Conservation (phyloP, 2,797 vertebrate species). For the Lepilemur septentrionalis region DNA sequence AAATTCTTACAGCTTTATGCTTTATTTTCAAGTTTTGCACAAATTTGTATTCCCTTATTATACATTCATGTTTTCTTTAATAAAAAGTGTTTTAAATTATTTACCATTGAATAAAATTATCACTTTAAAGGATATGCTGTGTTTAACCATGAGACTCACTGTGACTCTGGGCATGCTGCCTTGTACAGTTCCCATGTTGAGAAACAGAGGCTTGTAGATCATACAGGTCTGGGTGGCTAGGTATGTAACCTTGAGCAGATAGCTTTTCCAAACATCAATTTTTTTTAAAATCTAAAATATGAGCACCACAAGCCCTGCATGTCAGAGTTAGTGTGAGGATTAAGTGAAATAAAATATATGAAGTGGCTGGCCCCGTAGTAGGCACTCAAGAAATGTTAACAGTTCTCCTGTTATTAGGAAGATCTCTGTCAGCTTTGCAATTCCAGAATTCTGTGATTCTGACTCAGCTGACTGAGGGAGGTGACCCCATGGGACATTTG, state of each 20-base stretch:
- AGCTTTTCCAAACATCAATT: background rate
- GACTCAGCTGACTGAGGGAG: constrained; percentile 19
- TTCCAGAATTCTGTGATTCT: constrained; percentile 19
- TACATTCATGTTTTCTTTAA: background rate
- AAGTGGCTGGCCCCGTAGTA: background rate
- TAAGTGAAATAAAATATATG: background rate
- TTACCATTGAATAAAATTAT: background rate
- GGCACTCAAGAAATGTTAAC: background rate
- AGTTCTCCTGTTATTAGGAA: background rate
- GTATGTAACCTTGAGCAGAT: background rate
- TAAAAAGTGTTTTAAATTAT: background rate
- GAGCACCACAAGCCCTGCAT: background rate
- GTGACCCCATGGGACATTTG: constrained; percentile 43
- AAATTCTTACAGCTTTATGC: background rate
- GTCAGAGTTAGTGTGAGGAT: background rate
- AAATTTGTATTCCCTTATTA: background rate
- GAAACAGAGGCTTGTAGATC: background rate
- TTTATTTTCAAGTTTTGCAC: constrained; percentile 20
- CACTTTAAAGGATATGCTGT: background rate
- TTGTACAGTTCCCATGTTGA: background rate
- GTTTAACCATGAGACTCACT: background rate
- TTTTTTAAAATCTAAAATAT: background rate
- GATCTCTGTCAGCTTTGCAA: constrained; percentile 12
- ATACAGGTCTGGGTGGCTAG: background rate
- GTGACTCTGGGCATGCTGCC: background rate